Evolutionary conservation across 2,113 vertebrate species (phyloP).

Genomic region (Orcinus orca): DNA sequence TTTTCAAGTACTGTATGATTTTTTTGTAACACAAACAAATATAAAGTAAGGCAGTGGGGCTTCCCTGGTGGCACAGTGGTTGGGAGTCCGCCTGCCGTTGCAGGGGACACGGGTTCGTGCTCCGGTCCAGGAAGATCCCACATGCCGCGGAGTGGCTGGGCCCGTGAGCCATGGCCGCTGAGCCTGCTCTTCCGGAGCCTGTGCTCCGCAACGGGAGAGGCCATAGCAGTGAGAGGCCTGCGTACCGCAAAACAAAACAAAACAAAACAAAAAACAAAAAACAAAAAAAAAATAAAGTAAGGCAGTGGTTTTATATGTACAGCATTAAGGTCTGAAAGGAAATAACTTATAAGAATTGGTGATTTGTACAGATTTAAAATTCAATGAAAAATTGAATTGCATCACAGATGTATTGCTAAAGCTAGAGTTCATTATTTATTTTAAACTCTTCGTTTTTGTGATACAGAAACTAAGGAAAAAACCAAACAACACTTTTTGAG

Average conservation of each 20-base stretch:
- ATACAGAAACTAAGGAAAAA: background rate
- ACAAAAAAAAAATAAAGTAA: background rate
- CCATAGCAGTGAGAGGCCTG: too few relatives aligned
- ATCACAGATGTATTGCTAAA: background rate
- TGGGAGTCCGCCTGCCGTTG: too few relatives aligned
- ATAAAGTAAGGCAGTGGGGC: background rate
- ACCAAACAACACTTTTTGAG: background rate
- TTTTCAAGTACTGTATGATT: background rate
- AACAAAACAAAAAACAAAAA: too few relatives aligned
- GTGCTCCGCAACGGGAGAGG: too few relatives aligned
- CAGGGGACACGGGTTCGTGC: too few relatives aligned
- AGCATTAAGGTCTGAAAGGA: background rate
- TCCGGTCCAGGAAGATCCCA: too few relatives aligned
- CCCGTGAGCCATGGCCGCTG: too few relatives aligned
- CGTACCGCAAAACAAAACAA: too few relatives aligned
- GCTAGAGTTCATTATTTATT: background rate
- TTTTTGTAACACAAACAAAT: background rate
- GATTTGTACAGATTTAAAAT: background rate
- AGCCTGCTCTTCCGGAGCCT: too few relatives aligned
- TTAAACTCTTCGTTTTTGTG: background rate
- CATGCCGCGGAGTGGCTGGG: too few relatives aligned
- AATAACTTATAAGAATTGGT: background rate
- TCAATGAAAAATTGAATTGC: background rate
- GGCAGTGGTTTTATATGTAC: background rate
- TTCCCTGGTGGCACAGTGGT: too few relatives aligned